Evolutionary conservation across 2,113 vertebrate genomes (phyloP).

Genomic region (Trematocara zebra): DNA sequence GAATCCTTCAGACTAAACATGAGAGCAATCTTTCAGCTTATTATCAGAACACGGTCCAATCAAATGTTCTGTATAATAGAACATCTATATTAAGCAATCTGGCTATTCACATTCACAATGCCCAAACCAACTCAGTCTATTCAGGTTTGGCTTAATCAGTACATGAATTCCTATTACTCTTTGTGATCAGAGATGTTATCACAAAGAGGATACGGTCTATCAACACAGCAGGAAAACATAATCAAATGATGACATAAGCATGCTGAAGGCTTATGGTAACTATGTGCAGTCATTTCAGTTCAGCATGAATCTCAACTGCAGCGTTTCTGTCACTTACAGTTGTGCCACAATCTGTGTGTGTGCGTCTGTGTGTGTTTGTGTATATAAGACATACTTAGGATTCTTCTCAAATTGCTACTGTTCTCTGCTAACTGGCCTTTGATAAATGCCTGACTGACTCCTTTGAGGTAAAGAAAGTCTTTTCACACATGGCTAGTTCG

Average conservation of each 20-base stretch:
- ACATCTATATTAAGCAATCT: neutral
- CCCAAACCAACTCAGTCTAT: neutral
- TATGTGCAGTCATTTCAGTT: neutral
- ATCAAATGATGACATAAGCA: neutral
- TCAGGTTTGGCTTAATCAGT: neutral
- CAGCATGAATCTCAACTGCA: neutral
- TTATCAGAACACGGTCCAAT: neutral
- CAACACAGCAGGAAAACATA: neutral
- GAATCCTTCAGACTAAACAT: neutral
- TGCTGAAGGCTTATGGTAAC: neutral
- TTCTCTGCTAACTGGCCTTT: neutral
- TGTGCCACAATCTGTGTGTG: neutral
- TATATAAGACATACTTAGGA: neutral
- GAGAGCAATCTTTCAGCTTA: neutral
- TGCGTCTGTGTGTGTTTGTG: neutral
- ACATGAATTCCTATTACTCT: neutral
- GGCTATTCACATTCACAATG: neutral
- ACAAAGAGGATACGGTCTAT: neutral
- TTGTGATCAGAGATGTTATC: neutral
- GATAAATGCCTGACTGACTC: conserved; percentile 23
- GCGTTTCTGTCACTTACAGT: neutral
- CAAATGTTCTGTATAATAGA: neutral
- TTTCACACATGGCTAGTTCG: conserved; percentile 26
- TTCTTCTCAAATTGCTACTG: neutral
- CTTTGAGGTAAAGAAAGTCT: conserved; percentile 18